Evolutionary conservation across 1,140 invertebrate genomes (phyloP).

Genomic region (Aphaenogaster rudis): DNA sequence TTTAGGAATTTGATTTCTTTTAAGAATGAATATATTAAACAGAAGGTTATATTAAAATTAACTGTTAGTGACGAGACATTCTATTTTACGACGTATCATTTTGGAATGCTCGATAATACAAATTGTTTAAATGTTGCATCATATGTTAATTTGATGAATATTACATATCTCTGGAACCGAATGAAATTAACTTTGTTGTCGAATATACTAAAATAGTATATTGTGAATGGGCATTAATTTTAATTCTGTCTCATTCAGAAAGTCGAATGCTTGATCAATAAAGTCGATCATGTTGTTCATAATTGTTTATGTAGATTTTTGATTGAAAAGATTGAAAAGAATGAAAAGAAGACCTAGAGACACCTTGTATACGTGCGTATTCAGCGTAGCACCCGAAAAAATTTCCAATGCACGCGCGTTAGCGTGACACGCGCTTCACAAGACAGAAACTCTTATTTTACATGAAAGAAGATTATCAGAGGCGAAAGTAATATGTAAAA

Average conservation of each 20-base stretch:
- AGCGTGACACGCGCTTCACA: slow-evolving; percentile 35
- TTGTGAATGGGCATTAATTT: slow-evolving; percentile 5
- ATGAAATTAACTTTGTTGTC: not conserved
- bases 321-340: not conserved
- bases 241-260: not conserved
- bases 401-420: slow-evolving; percentile 15
- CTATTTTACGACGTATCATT: not conserved
- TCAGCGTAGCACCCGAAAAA: slow-evolving; percentile 31
- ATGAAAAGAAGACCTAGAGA: slow-evolving; percentile 17
- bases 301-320: not conserved
- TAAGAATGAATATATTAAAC: not conserved
- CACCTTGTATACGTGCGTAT: not conserved
- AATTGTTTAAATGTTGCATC: not conserved
- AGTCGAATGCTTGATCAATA: not conserved
- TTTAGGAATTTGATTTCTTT: not conserved
- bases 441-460: slow-evolving; percentile 19
- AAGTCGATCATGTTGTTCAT: not conserved
- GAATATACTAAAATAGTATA: not conserved
- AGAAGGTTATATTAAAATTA: not conserved
- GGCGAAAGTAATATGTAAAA: slow-evolving; percentile 26
- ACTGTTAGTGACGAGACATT: not conserved
- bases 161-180: not conserved
- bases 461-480: slow-evolving; percentile 17
- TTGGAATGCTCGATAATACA: not conserved
- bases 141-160: not conserved